A percentile compares a stretch with the other conserved stretches of the same genome.
Conservation (phyloP, 2,888 invertebrate genomes). For the Zootermopsis nevadensis region DNA sequence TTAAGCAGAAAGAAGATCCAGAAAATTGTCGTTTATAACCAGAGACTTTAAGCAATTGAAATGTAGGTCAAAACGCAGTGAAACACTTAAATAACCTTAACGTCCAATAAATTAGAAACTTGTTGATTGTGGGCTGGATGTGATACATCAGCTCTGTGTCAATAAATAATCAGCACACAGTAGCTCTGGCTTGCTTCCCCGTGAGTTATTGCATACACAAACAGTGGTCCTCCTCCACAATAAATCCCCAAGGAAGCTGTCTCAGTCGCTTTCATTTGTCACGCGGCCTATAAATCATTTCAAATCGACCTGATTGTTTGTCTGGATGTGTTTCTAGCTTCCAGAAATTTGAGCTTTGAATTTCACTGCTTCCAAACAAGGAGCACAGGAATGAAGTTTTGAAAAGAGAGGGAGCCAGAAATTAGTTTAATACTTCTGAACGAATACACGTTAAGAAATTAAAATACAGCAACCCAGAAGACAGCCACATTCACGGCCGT, state of each 20-base stretch:
- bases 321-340: background rate
- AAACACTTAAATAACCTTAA: background rate
- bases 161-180: background rate
- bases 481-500: too few species aligned
- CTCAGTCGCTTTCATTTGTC: background rate
- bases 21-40: background rate
- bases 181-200: background rate
- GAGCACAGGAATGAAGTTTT: too few species aligned
- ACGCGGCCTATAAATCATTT: background rate
- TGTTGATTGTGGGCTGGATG: background rate
- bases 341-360: too few species aligned
- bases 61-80: background rate
- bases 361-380: too few species aligned
- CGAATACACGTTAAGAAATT: too few species aligned
- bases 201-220: conserved; percentile 1
- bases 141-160: background rate
- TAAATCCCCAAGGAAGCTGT: background rate
- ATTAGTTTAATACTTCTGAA: too few species aligned
- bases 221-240: background rate
- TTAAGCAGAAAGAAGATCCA: background rate
- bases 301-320: background rate
- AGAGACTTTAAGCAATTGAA: background rate
- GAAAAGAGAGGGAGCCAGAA: too few species aligned
- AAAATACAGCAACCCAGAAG: too few species aligned
- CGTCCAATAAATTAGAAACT: background rate